Conservation (phyloP, 2,888 invertebrate genomes). For the Dione juno region DNA sequence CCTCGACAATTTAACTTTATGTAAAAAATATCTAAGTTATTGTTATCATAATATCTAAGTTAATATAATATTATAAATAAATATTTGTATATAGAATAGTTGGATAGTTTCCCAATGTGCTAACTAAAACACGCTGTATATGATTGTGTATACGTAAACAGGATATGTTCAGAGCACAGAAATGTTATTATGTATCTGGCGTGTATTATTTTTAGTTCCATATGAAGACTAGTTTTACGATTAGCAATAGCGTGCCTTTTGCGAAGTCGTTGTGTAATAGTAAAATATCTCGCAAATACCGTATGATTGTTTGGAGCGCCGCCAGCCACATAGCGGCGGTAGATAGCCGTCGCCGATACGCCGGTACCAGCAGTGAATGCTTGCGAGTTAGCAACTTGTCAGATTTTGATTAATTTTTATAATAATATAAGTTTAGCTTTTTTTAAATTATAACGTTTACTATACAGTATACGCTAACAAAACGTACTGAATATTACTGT, state of each 20-base stretch:
- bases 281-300: slow-evolving; percentile 45
- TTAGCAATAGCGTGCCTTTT: slow-evolving; percentile 29
- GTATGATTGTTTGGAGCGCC: slow-evolving; percentile 46
- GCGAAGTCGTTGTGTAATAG: slow-evolving; percentile 37
- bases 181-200: slow-evolving; percentile 18
- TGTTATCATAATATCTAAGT: too few relatives aligned
- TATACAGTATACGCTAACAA: too few relatives aligned
- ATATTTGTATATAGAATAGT: background rate
- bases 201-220: slow-evolving; percentile 29
- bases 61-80: too few relatives aligned
- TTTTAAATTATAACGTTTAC: too few relatives aligned
- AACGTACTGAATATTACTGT: too few relatives aligned
- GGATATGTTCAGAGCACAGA: slow-evolving; percentile 10
- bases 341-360: slow-evolving; percentile 5
- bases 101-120: background rate
- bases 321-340: slow-evolving; percentile 43
- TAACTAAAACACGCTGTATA: slow-evolving; percentile 5
- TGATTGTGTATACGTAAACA: slow-evolving; percentile 2
- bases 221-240: slow-evolving; percentile 36
- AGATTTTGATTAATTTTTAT: slow-evolving; percentile 13
- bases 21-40: too few relatives aligned
- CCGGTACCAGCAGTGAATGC: background rate
- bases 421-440: too few relatives aligned
- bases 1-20: too few relatives aligned
- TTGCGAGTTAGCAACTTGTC: slow-evolving; percentile 17